Conservation (phyloP, 2,797 vertebrate species). For the Rhincodon typus region DNA sequence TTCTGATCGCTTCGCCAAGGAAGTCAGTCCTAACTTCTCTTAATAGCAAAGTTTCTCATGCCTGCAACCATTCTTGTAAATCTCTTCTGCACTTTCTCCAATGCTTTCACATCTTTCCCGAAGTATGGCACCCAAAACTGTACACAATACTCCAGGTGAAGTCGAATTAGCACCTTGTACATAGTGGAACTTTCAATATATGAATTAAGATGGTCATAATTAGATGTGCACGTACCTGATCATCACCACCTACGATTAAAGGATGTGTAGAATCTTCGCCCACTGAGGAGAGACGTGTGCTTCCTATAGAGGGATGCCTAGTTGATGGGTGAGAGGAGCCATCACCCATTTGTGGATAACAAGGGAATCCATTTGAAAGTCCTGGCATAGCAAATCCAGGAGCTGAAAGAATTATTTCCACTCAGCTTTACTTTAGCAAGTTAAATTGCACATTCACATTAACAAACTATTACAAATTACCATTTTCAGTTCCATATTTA, state of each 20-base stretch:
- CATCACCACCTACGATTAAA: slow-evolving; percentile 76
- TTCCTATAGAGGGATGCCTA: slow-evolving; percentile 54
- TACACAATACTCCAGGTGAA: too few species aligned
- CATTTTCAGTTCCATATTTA: neutral
- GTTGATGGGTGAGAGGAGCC: slow-evolving; percentile 56
- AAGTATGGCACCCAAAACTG: too few species aligned
- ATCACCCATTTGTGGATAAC: slow-evolving; percentile 76
- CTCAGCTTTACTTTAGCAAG: neutral
- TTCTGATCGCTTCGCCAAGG: neutral
- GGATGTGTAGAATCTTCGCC: slow-evolving; percentile 81
- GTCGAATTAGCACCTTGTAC: neutral
- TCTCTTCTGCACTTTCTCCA: too few species aligned
- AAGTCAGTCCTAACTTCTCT: too few species aligned
- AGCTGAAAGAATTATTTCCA: slow-evolving; percentile 52
- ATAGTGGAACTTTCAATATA: neutral
- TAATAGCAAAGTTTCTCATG: too few species aligned
- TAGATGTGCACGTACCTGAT: slow-evolving; percentile 68
- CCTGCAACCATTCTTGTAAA: too few species aligned
- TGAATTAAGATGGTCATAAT: neutral
- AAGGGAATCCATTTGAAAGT: slow-evolving; percentile 88
- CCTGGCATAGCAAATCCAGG: slow-evolving; percentile 78
- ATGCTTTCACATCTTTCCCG: too few species aligned
- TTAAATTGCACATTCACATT: neutral
- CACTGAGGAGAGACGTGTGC: slow-evolving; percentile 69
- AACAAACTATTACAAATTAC: neutral